phyloP scores from a whole-genome alignment of 1,140 invertebrate species.

The Drosophila pectinifera region DNA sequence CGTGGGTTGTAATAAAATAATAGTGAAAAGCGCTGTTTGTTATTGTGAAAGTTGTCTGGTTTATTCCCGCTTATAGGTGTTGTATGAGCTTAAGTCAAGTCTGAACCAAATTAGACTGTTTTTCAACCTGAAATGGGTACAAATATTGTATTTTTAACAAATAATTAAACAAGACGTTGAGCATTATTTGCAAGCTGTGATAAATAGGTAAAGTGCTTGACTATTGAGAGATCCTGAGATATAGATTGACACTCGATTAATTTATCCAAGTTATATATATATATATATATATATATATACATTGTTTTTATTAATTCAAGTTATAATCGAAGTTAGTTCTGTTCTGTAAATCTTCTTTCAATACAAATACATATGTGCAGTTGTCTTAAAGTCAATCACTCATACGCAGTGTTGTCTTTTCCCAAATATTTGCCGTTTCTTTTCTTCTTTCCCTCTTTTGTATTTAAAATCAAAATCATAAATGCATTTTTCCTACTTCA shows the following conservation, averaged over 20 bases:
- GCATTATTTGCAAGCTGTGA: background rate
- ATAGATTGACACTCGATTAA: no score
- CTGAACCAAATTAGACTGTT: background rate
- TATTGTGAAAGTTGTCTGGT: no score
- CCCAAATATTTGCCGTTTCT: no score
- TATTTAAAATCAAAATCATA: background rate
- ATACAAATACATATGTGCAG: background rate
- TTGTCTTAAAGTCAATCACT: background rate
- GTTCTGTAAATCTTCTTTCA: background rate
- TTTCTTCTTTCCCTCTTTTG: background rate
- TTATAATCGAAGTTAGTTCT: no score
- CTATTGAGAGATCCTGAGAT: background rate
- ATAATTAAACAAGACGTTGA: background rate
- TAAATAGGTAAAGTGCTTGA: background rate
- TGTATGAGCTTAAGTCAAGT: background rate
- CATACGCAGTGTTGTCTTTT: conserved; percentile 2
- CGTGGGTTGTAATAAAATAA: no score
- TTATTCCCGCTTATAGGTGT: background rate
- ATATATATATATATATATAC: no score
- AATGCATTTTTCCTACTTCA: no score
- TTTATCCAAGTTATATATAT: no score
- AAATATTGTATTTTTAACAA: background rate
- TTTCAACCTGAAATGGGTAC: background rate
- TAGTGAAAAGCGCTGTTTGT: no score
- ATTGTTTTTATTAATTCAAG: no score